Base-by-base conservation (phyloP, 2,797 vertebrate genomes). In the Spheniscus humboldti region DNA sequence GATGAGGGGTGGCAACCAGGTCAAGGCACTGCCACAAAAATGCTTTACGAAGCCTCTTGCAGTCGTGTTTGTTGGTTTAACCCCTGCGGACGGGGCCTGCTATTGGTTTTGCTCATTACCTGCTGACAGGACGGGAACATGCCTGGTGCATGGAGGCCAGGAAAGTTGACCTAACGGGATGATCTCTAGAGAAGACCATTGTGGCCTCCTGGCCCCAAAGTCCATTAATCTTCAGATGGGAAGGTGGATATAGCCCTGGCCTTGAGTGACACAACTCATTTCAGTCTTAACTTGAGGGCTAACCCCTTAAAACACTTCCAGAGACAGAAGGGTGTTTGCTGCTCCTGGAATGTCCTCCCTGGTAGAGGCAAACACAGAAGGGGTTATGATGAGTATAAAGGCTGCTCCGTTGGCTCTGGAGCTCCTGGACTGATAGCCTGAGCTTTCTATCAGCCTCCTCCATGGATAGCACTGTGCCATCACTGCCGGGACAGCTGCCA, bases 391-490 rank as follows among this genome's bases (percentile, higher is more conserved):
- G 85, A 22, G 10, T 76, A 13, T 33, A 20, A 57, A 35, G 48
- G 56, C 35, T 37, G 43, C 33, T 59, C 31, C 1, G 0, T 23
- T 47, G 52, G 35, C 78, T 84, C 57, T 30, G 69, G 30, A 84
- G 37, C 71, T 41, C 52, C 41, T 7, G 28, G 41, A 4, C 39
- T 2, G 11, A 22, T 7, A 31, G 8, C 18, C 52, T 14, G 62
- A 20, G 41, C 45, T 67, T 66, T 50, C 57, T 12, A 5, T 9
- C 0, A 3, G 24, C 28, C 23, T 57, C 17, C 53, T 27, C 52
- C n/a, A 1, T 7, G 52, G 83, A 17, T 6, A 45, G 24, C 45
- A 19, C 14, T 0, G 1, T 6, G 45, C 5, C 15, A 28, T 18
- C 22, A 1, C 20, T 31, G 50, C 50, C 3, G 16, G 76, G n/a